phyloP scores from a whole-genome alignment of 2,888 invertebrate species.

The Stenotaenia linearis region DNA sequence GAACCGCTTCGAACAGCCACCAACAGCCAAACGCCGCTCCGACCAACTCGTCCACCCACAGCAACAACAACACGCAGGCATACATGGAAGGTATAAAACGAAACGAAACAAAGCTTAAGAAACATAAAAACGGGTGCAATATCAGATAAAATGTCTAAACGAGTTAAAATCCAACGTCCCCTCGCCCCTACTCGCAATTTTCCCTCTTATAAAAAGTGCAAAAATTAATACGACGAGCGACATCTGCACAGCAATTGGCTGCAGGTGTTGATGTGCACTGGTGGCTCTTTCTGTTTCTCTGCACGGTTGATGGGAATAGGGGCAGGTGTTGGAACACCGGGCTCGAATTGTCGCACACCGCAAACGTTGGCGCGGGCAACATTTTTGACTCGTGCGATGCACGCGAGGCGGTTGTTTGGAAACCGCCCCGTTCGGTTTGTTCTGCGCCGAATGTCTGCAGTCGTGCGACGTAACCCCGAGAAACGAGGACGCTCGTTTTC shows the following conservation, averaged over 20 bases:
- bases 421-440: not conserved
- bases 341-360: not conserved
- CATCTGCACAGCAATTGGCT: not conserved
- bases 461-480: not conserved
- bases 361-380: too few species aligned
- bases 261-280: conserved; percentile 4
- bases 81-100: conserved; percentile 27
- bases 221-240: not conserved
- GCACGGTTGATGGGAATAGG: not conserved
- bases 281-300: not conserved
- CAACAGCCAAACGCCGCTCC: conserved; percentile 27
- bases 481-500: not conserved
- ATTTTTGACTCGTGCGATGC: too few species aligned
- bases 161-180: too few species aligned
- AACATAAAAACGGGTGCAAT: too few species aligned
- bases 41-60: conserved; percentile 39
- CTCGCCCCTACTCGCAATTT: too few species aligned
- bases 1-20: conserved; percentile 36
- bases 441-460: not conserved
- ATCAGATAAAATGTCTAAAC: not conserved
- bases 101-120: not conserved
- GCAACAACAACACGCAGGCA: conserved; percentile 1
- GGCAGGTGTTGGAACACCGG: not conserved
- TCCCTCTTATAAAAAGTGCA: not conserved
- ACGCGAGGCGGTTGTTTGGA: not conserved